phyloP scores from a whole-genome alignment of 64 coral and sea anemone genomes.

The Montipora sp. region DNA sequence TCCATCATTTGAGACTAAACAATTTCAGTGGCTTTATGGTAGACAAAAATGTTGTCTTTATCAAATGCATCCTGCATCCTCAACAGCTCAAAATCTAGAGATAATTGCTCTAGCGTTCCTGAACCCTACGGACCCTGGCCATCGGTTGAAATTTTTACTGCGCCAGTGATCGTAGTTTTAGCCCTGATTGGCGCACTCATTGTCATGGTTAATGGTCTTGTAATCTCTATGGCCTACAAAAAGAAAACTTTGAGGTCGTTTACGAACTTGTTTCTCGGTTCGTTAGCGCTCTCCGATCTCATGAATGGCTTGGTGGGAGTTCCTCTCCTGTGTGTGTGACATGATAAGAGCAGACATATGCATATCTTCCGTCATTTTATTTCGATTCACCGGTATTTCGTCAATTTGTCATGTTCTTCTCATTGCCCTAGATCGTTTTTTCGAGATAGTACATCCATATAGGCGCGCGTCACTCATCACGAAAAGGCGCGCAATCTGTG shows the following conservation, averaged over 20 bases:
- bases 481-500: slow-evolving; percentile 12
- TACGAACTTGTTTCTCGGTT: slow-evolving; percentile 33
- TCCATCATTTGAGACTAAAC: no score
- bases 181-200: background rate
- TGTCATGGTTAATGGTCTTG: slow-evolving; percentile 20
- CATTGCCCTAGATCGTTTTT: slow-evolving; percentile 20
- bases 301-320: slow-evolving; percentile 25
- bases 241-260: slow-evolving; percentile 2
- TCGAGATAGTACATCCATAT: slow-evolving; percentile 29
- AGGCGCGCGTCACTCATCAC: slow-evolving; percentile 23
- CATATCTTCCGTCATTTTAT: background rate
- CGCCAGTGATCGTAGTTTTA: background rate
- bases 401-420: slow-evolving; percentile 52
- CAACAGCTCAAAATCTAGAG: background rate
- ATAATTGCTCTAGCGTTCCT: background rate
- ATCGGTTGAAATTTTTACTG: background rate
- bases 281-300: slow-evolving; percentile 39
- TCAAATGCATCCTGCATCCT: background rate
- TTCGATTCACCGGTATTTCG: slow-evolving; percentile 25
- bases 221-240: slow-evolving; percentile 34
- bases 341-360: background rate
- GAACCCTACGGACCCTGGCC: background rate
- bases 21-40: background rate
- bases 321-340: slow-evolving; percentile 11
- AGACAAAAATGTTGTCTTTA: background rate